Evolutionary conservation across 2,888 invertebrate genomes (phyloP).

Genomic region (Andrena bucephala): DNA sequence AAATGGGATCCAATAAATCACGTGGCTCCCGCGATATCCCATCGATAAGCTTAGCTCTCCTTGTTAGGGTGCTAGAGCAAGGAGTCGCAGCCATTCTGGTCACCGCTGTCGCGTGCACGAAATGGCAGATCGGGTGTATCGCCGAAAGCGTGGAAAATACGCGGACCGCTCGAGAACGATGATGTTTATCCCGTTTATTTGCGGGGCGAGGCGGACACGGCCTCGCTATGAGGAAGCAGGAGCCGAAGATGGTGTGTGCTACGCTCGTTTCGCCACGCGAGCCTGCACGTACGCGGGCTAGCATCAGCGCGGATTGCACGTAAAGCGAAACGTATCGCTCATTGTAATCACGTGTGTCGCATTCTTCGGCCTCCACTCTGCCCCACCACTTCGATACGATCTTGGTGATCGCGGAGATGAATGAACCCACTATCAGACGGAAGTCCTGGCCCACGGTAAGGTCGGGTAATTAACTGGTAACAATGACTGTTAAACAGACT

Average conservation of each 20-base stretch:
- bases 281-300: conserved; percentile 49
- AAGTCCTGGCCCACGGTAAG: conserved; percentile 2
- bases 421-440: conserved; percentile 11
- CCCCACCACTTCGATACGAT: conserved; percentile 24
- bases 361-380: conserved; percentile 43
- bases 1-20: conserved; percentile 2
- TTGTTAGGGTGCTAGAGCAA: neutral
- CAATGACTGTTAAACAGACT: neutral
- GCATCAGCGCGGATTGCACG: conserved; percentile 32
- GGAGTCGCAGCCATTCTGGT: neutral
- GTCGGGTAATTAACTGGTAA: neutral
- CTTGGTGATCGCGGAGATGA: conserved; percentile 10
- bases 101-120: neutral
- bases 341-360: conserved; percentile 65
- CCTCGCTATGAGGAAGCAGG: conserved; percentile 48
- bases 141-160: neutral
- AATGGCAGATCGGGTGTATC: neutral
- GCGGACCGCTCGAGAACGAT: neutral
- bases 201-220: conserved; percentile 1
- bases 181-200: conserved; percentile 20
- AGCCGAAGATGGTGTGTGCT: conserved; percentile 43
- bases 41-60: neutral
- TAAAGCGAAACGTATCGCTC: conserved; percentile 58
- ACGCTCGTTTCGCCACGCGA: conserved; percentile 46
- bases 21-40: neutral